These are phyloP conservation scores for Podarcis siculus DNA, from an alignment of 2,797 vertebrate genomes.

Conservation along the genomic window DNA sequence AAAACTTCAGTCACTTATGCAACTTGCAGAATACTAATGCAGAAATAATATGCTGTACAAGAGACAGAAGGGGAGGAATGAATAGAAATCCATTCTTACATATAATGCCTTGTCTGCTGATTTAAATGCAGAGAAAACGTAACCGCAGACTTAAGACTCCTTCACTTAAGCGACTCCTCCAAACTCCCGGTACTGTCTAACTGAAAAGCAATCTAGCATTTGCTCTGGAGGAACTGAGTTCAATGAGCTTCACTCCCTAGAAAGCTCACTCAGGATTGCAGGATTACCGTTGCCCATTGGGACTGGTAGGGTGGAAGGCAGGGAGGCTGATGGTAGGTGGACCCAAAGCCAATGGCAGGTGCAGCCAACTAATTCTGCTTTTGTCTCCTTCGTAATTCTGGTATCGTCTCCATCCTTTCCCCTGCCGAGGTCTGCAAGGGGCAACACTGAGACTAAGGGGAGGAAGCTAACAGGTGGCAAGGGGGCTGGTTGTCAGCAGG, in stretches of 20 bases:
- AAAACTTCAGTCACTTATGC: not conserved
- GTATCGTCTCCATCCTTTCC: too few relatives aligned
- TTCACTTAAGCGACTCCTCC: not conserved
- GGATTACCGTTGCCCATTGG: too few relatives aligned
- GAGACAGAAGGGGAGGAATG: not conserved
- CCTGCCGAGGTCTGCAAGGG: too few relatives aligned
- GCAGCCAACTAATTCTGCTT: too few relatives aligned
- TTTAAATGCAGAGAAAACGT: not conserved
- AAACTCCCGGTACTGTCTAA: slow-evolving; percentile 11
- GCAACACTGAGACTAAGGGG: too few relatives aligned
- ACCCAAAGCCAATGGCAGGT: too few relatives aligned
- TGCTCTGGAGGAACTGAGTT: not conserved
- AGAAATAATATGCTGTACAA: slow-evolving; percentile 8
- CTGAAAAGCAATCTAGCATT: slow-evolving; percentile 52
- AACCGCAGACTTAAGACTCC: slow-evolving; percentile 17
- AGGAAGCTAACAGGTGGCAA: too few relatives aligned
- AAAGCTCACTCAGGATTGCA: not conserved
- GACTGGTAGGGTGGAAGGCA: too few relatives aligned
- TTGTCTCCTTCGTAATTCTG: too few relatives aligned
- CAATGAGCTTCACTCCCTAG: not conserved
- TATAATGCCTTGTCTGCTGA: slow-evolving; percentile 13
- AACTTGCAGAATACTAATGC: not conserved
- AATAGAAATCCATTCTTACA: slow-evolving; percentile 2
- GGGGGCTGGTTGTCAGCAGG: too few relatives aligned
- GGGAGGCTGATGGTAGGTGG: too few relatives aligned